Percentiles rank a stretch among this genome's conserved stretches.
phyloP scores from a whole-genome alignment of 1,140 invertebrate genomes.

The Cotesia typhae region DNA sequence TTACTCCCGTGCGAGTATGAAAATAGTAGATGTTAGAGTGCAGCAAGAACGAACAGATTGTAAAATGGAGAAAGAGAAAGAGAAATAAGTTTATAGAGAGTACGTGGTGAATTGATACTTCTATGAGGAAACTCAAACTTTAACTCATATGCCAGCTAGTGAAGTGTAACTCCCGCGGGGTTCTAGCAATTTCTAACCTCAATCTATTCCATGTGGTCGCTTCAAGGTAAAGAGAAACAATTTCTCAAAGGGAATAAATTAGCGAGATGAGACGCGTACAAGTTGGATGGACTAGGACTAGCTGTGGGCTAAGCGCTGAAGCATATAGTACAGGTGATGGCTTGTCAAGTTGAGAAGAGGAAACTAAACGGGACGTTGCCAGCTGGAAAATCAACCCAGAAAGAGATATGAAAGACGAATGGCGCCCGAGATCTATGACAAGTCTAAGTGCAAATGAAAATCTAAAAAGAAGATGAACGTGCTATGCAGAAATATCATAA shows the following conservation, averaged over 20 bases:
- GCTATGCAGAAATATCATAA: neutral
- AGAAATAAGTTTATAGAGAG: conserved; percentile 1
- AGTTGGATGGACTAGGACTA: neutral
- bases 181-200: conserved; percentile 13
- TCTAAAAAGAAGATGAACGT: neutral
- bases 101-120: conserved; percentile 7
- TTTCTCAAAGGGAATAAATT: conserved; percentile 48
- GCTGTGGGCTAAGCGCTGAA: neutral
- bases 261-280: conserved; percentile 16
- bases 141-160: conserved; percentile 2
- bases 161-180: neutral
- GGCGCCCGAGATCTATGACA: neutral
- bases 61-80: neutral
- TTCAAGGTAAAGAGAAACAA: conserved; percentile 41
- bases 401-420: neutral
- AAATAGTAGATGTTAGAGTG: neutral
- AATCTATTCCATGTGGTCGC: conserved; percentile 12
- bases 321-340: conserved; percentile 1
- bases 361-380: neutral
- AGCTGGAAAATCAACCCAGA: conserved; percentile 22
- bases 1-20: conserved; percentile 1
- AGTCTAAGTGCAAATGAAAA: conserved; percentile 1
- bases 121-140: neutral
- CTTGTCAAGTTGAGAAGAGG: conserved; percentile 11
- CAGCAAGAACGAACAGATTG: neutral